Percentiles rank a stretch among this genome's conserved stretches.
phyloP scores from a whole-genome alignment of 2,113 vertebrate genomes.

The Tautogolabrus adspersus region DNA sequence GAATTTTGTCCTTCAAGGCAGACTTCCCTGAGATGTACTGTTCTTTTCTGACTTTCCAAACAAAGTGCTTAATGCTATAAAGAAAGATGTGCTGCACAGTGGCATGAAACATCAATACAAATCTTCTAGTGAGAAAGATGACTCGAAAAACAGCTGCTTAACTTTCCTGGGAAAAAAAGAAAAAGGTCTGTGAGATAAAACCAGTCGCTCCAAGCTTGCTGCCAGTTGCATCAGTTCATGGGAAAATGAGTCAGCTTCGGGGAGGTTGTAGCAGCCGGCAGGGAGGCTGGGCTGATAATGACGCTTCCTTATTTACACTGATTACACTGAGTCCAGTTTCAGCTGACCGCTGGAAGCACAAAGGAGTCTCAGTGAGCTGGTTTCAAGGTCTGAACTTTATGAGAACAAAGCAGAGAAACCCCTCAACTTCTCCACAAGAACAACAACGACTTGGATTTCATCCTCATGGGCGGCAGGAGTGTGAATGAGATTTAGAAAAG shows the following conservation, averaged over 20 bases:
- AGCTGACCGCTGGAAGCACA: slow-evolving; percentile 39
- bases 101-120: not conserved
- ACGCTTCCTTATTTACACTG: slow-evolving; percentile 59
- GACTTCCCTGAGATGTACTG: not conserved
- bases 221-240: slow-evolving; percentile 47
- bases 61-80: not conserved
- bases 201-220: slow-evolving; percentile 40
- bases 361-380: slow-evolving; percentile 43
- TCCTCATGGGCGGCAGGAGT: slow-evolving; percentile 39
- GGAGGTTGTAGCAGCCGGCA: not conserved
- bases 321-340: slow-evolving; percentile 37
- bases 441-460: slow-evolving; percentile 6
- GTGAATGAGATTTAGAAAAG: slow-evolving; percentile 39
- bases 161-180: not conserved
- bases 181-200: slow-evolving; percentile 25
- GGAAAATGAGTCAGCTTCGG: slow-evolving; percentile 46
- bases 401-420: slow-evolving; percentile 48
- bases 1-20: slow-evolving; percentile 39
- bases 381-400: slow-evolving; percentile 44
- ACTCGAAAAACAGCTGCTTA: slow-evolving; percentile 37
- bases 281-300: slow-evolving; percentile 29
- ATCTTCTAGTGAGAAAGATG: slow-evolving; percentile 10
- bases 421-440: slow-evolving; percentile 46
- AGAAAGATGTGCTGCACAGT: not conserved
- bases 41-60: slow-evolving; percentile 31